Evolutionary conservation across 2,797 vertebrate genomes (phyloP).

Genomic region (Eulemur mongoz): DNA sequence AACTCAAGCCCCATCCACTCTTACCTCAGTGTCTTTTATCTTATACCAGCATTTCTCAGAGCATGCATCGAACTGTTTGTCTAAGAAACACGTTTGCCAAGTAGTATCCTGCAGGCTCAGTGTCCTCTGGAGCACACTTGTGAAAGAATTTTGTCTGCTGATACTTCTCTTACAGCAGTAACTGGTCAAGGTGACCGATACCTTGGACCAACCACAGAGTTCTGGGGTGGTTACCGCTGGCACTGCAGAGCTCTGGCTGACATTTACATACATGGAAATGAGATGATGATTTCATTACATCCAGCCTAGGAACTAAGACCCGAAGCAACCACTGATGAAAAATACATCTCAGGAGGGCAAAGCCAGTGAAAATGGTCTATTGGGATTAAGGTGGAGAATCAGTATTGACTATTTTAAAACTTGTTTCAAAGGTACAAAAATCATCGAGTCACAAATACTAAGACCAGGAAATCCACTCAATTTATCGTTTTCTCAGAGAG

Average conservation of each 20-base stretch:
- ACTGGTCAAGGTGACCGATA: not conserved
- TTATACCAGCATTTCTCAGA: not conserved
- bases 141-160: not conserved
- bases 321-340: not conserved
- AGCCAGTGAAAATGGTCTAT: not conserved
- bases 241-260: not conserved
- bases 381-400: not conserved
- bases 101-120: not conserved
- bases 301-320: not conserved
- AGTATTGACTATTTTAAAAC: not conserved
- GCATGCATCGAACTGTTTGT: not conserved
- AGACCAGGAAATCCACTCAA: not conserved
- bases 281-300: not conserved
- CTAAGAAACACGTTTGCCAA: not conserved
- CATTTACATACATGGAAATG: not conserved
- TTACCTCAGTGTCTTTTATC: not conserved
- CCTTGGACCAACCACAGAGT: accelerated
- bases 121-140: not conserved
- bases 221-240: not conserved
- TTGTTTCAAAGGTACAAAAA: not conserved
- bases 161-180: not conserved
- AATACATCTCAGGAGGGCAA: not conserved
- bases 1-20: not conserved
- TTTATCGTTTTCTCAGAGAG: not conserved
- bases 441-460: not conserved